Percentiles rank a stretch among this genome's conserved stretches.
Evolutionary conservation across 2,113 vertebrate genomes (phyloP).

Genomic region (Callaeas wilsoni): DNA sequence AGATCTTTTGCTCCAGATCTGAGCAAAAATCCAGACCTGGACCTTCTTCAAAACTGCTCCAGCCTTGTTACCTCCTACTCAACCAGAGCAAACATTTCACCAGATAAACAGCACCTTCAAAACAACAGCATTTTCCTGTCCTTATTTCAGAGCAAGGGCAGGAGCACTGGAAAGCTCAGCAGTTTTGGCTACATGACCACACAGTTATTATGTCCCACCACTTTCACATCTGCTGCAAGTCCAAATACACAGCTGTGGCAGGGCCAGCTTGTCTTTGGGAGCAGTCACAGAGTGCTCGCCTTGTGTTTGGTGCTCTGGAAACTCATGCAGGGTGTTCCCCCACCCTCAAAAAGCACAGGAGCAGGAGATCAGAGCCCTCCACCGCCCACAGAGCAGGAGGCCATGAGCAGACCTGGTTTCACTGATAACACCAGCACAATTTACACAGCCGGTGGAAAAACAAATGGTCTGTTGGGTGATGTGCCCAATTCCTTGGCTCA

Average conservation of each 20-base stretch:
- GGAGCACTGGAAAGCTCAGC: not conserved
- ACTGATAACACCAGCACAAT: not conserved
- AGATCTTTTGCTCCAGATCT: not conserved
- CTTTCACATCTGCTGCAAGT: not conserved
- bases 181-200: not conserved
- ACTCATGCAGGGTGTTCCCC: not conserved
- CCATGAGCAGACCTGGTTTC: not conserved
- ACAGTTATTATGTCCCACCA: no score
- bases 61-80: not conserved
- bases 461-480: not conserved
- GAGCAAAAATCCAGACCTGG: not conserved
- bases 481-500: not conserved
- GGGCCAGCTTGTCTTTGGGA: not conserved
- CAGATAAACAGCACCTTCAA: not conserved
- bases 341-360: not conserved
- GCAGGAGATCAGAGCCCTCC: not conserved
- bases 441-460: not conserved
- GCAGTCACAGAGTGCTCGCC: not conserved
- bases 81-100: not conserved
- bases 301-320: not conserved
- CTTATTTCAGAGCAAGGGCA: not conserved
- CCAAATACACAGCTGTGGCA: not conserved
- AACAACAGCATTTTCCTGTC: not conserved
- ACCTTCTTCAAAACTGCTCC: not conserved
- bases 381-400: not conserved